Evolutionary conservation across 2,113 vertebrate genomes (phyloP).

Genomic region (Kryptolebias marmoratus): DNA sequence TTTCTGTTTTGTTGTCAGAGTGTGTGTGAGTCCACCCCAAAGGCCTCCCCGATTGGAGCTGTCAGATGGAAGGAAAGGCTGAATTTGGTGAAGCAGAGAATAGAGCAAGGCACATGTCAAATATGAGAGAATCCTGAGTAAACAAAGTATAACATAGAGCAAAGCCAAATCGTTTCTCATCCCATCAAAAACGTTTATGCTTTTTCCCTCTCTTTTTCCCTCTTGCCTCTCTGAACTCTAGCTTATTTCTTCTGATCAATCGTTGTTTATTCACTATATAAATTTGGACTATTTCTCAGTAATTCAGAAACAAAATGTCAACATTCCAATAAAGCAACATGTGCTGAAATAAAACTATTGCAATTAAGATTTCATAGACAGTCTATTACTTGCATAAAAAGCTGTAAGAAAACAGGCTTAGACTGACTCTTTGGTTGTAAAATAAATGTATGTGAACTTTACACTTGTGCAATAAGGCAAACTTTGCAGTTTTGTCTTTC

Average conservation of each 20-base stretch:
- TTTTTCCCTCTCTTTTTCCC: constrained; percentile 36
- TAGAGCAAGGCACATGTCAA: constrained; percentile 80
- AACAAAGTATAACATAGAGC: constrained; percentile 75
- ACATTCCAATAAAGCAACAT: neutral
- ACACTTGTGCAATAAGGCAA: constrained; percentile 13
- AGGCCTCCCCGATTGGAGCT: constrained; percentile 65
- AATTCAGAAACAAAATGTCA: neutral
- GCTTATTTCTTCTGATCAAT: constrained; percentile 12
- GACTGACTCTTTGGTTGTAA: constrained; percentile 24
- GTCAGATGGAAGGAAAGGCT: constrained; percentile 71
- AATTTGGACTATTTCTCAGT: constrained; percentile 32
- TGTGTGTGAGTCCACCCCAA: constrained; percentile 55
- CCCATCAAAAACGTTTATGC: constrained; percentile 60
- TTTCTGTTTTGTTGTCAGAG: constrained; percentile 54
- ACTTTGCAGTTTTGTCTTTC: constrained; percentile 19
- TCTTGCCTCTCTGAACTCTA: constrained; percentile 29
- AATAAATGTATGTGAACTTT: constrained; percentile 36
- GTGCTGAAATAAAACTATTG: constrained; percentile 25
- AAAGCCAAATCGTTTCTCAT: constrained; percentile 67
- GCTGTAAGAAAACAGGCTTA: neutral
- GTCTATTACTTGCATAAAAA: constrained; percentile 23
- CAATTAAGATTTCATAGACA: constrained; percentile 36
- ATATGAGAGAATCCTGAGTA: constrained; percentile 74
- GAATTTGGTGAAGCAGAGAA: constrained; percentile 77
- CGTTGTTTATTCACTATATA: neutral